Conservation (phyloP, 2,888 invertebrate species). For the Holacanthella duospinosa region DNA sequence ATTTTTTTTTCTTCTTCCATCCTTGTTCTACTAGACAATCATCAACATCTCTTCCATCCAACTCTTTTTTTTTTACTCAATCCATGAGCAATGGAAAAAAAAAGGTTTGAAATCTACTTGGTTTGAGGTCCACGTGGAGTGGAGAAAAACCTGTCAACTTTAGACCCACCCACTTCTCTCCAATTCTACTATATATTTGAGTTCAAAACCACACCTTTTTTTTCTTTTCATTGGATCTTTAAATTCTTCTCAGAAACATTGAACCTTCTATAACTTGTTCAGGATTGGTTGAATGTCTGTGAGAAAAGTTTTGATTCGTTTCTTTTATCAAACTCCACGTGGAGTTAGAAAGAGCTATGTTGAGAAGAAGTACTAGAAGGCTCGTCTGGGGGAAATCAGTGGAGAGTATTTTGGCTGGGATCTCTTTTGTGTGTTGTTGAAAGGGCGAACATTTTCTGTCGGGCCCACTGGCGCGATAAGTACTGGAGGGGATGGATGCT, state of each 20-base stretch:
- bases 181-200: too few relatives aligned
- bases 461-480: constrained; percentile 33
- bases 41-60: not conserved
- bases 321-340: not conserved
- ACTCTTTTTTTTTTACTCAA: not conserved
- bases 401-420: constrained; percentile 39
- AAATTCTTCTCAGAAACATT: too few relatives aligned
- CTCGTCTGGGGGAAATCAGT: constrained; percentile 38
- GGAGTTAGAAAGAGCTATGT: not conserved
- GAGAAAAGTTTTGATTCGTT: not conserved
- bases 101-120: not conserved
- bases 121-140: not conserved
- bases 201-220: too few relatives aligned
- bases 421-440: constrained; percentile 37
- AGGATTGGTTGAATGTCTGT: not conserved
- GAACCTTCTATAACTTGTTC: too few relatives aligned
- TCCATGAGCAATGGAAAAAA: not conserved
- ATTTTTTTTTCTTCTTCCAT: too few relatives aligned
- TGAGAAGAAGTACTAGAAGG: not conserved
- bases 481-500: constrained; percentile 20
- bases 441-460: constrained; percentile 30
- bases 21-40: not conserved
- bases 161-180: too few relatives aligned
- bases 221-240: too few relatives aligned
- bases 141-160: not conserved